Percentiles rank a stretch among this genome's conserved stretches.
Evolutionary conservation across 2,113 vertebrate species (phyloP).

Genomic region (Sebastes fasciatus): DNA sequence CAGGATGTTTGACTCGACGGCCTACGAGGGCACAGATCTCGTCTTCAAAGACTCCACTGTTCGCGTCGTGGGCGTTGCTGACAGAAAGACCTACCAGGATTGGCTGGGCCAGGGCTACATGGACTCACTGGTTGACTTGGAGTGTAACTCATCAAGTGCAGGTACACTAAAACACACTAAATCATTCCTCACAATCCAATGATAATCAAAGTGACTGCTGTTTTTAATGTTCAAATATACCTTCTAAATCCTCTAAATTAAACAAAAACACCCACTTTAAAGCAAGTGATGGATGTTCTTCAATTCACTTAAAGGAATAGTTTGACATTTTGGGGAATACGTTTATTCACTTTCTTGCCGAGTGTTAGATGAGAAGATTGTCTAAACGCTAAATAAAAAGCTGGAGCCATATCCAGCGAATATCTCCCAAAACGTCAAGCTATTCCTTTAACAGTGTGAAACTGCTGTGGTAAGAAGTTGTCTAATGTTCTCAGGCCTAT

Average conservation of each 20-base stretch:
- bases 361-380: too few relatives aligned
- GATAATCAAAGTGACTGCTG: background rate
- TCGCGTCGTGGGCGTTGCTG: constrained; percentile 82
- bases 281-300: too few relatives aligned
- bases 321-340: too few relatives aligned
- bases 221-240: background rate
- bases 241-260: background rate
- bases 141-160: constrained; percentile 82
- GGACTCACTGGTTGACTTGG: constrained; percentile 85
- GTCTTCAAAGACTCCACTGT: constrained; percentile 94
- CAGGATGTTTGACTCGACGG: constrained; percentile 92
- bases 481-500: too few relatives aligned
- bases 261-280: background rate
- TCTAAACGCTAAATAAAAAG: too few relatives aligned
- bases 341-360: too few relatives aligned
- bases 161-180: constrained; percentile 73
- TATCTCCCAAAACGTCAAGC: too few relatives aligned
- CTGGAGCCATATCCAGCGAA: too few relatives aligned
- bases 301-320: too few relatives aligned
- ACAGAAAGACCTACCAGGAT: constrained; percentile 87
- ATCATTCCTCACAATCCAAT: background rate
- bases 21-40: constrained; percentile 87
- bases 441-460: too few relatives aligned
- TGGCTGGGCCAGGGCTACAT: constrained; percentile 92
- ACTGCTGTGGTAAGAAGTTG: too few relatives aligned